Evolutionary conservation across 2,797 vertebrate species (phyloP), one percentile per base, ranked within the genome.

Genomic region (Pygocentrus nattereri): DNA sequence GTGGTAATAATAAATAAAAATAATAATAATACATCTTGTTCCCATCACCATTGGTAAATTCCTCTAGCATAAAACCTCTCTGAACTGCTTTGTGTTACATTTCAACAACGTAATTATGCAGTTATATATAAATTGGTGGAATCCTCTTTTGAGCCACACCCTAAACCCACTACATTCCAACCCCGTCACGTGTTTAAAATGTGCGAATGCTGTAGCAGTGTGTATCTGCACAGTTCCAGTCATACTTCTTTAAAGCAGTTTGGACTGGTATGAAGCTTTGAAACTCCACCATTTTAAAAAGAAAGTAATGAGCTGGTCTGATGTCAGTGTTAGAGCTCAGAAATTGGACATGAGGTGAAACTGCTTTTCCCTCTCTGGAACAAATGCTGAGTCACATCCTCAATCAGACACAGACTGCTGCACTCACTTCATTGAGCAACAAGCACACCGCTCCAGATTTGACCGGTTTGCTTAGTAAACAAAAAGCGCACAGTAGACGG

Each of bases 281-380:
- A 16, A 27, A 25, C 16, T 16, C 49, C 16, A 18, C 49, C 3
- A 49, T 56, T 0, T 3, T n/a, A 30, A 38, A 5, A 38, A 5
- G n/a, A 27, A 2, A n/a, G n/a, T n/a, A n/a, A n/a, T n/a, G n/a
- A n/a, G n/a, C 41, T 74, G 49, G 44, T 74, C 47, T 31, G 38
- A 31, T 15, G 4, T 68, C 73, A 62, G 54, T 8, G 18, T 6
- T 70, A 16, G 44, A 49, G 65, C 11, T 47, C n/a, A 49, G n/a
- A 15, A 47, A 4, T 47, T 15, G 5, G 31, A 30, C 27, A 11
- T 18, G 52, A 61, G 52, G 21, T 27, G 41, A 70, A 38, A 27
- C 69, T 25, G 30, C 58, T 16, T 75, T 74, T 75, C 64, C 79
- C 49, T 49, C 54, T 76, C 0, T 7, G 25, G 12, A n/a, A 52